Evolutionary conservation across 1,140 invertebrate genomes (phyloP).

Genomic region (Thaumetopoea pityocampa): DNA sequence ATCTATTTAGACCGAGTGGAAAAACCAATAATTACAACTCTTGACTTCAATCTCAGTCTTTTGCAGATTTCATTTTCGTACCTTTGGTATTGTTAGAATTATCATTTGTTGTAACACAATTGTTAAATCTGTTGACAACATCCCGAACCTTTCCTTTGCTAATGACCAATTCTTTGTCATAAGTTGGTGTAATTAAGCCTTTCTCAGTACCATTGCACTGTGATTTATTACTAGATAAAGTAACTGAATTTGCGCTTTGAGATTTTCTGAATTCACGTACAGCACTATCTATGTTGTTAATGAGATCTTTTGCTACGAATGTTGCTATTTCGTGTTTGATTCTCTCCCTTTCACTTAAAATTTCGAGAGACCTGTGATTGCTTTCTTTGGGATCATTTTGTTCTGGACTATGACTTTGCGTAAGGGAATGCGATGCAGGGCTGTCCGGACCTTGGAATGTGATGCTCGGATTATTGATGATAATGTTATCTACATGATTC

Average conservation of each 20-base stretch:
- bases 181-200: slow-evolving; percentile 58
- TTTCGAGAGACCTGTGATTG: slow-evolving; percentile 33
- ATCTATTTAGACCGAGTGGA: slow-evolving; percentile 35
- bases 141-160: slow-evolving; percentile 72
- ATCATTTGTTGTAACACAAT: slow-evolving; percentile 37
- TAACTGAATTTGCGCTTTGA: slow-evolving; percentile 48
- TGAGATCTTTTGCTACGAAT: slow-evolving; percentile 68
- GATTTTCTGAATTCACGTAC: slow-evolving; percentile 62
- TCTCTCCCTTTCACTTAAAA: slow-evolving; percentile 55
- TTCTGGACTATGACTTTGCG: slow-evolving; percentile 60
- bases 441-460: slow-evolving; percentile 70
- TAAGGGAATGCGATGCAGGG: slow-evolving; percentile 59
- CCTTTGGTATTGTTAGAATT: slow-evolving; percentile 30
- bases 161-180: slow-evolving; percentile 66
- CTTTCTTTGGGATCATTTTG: slow-evolving; percentile 42
- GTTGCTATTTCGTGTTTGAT: slow-evolving; percentile 69
- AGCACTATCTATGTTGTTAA: slow-evolving; percentile 64
- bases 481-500: slow-evolving; percentile 28
- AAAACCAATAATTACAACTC: slow-evolving; percentile 18
- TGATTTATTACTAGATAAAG: slow-evolving; percentile 29
- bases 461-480: slow-evolving; percentile 57
- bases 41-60: slow-evolving; percentile 42
- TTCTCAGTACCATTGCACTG: slow-evolving; percentile 55
- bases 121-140: slow-evolving; percentile 70
- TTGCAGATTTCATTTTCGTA: slow-evolving; percentile 36